Evolutionary conservation across 1,140 invertebrate genomes (phyloP), one percentile per base, ranked within the genome.

Genomic region (Nomia melanderi): DNA sequence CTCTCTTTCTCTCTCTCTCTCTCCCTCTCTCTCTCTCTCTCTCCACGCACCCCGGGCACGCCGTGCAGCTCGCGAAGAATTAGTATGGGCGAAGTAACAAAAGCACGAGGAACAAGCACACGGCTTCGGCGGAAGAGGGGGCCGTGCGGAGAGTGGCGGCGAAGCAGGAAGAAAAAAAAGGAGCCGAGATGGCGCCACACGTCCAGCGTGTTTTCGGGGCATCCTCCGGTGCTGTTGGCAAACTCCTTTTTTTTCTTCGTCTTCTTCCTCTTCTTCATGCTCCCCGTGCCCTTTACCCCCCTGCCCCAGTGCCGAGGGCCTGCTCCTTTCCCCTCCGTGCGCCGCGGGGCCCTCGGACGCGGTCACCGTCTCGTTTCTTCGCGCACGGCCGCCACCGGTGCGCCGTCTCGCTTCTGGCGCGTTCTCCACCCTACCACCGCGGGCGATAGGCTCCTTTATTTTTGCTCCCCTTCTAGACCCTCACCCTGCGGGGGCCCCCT

Each of bases 51-150:
- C 71, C 72, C 44, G 87, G 82, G 79, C 82, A 85, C 80, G 82
- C 78, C 82, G 81, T 83, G 79, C 81, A 86, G 84, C 87, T 84
- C 82, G 83, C 86, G 85, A 87, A 87, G 89, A 91, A 91, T 91
- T 91, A 91, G 90, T 91, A 91, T 90, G 84, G 88, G 87, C 88
- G 87, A 89, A 89, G 86, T 88, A 91, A 91, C 89, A 90, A 90
- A 90, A 90, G 89, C 89, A 86, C 65, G 41, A 84, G 67, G 57
- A 83, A 74, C 57, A 67, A 27, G 59, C 47, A 63, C 67, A 12
- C 20, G 70, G n/a, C n/a, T n/a, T n/a, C n/a, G n/a, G n/a, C n/a
- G n/a, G n/a, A n/a, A n/a, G n/a, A n/a, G n/a, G 66, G 76, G 75
- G 78, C 80, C 77, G 83, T 77, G 73, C 76, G 77, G 72, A 59